A percentile compares a stretch with the other conserved stretches of the same genome.
These are phyloP conservation scores for Neolamprologus ventralis DNA, from an alignment of 2,113 vertebrate genomes.

Conservation along the genomic window DNA sequence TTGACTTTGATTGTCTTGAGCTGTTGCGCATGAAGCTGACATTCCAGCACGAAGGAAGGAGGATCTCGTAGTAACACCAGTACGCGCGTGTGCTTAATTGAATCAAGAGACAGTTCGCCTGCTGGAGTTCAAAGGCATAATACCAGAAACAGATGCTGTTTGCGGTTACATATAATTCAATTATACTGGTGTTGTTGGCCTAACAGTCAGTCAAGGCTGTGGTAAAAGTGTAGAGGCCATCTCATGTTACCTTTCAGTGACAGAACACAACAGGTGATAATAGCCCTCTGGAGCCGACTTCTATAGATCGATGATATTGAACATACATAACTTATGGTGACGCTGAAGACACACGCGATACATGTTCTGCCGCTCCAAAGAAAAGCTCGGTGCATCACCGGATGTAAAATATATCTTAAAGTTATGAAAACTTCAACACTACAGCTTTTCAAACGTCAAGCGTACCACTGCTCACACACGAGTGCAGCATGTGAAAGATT, in stretches of 20 bases:
- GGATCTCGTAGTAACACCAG: slow-evolving; percentile 29
- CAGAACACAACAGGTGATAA: background rate
- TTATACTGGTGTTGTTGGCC: slow-evolving; percentile 47
- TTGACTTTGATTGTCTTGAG: slow-evolving; percentile 43
- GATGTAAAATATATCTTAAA: slow-evolving; percentile 11
- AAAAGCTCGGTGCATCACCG: background rate
- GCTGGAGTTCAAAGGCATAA: slow-evolving; percentile 35
- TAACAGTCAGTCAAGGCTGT: slow-evolving; percentile 18
- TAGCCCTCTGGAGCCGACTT: background rate
- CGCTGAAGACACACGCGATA: background rate
- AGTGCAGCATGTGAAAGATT: slow-evolving; percentile 27
- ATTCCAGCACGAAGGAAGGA: slow-evolving; percentile 27
- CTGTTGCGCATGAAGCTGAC: slow-evolving; percentile 42
- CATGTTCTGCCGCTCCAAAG: background rate
- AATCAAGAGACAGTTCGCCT: slow-evolving; percentile 43
- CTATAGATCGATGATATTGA: background rate
- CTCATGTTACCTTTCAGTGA: slow-evolving; percentile 25
- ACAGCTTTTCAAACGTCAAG: background rate
- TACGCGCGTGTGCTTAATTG: slow-evolving; percentile 13
- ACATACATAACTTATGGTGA: background rate
- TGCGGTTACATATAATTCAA: slow-evolving; percentile 56
- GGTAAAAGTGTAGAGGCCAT: background rate
- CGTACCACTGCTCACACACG: background rate
- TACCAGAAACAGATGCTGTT: slow-evolving; percentile 60
- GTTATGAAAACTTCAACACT: background rate